A percentile compares a stretch with the other conserved stretches of the same genome.
phyloP scores from a whole-genome alignment of 2,797 vertebrate genomes.

The Danio tinwini region DNA sequence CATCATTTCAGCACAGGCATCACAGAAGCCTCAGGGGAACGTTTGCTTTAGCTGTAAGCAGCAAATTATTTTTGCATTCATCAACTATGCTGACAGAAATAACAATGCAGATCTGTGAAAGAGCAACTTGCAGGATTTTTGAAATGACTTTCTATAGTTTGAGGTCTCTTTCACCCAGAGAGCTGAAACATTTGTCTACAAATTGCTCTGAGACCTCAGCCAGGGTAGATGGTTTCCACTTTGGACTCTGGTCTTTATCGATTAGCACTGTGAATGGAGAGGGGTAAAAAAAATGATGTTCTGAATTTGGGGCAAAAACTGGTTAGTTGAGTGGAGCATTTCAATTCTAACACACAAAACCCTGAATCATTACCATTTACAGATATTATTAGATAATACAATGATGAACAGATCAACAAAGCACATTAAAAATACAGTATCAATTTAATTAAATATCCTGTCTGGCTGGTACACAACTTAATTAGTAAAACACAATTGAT shows the following conservation, averaged over 20 bases:
- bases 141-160: conserved; percentile 64
- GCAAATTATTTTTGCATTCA: conserved; percentile 1
- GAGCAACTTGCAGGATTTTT: neutral
- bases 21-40: conserved; percentile 15
- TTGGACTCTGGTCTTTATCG: conserved; percentile 84
- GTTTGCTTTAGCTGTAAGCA: neutral
- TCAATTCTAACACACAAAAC: neutral
- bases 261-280: conserved; percentile 78
- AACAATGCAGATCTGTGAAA: conserved; percentile 5
- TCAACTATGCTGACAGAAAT: conserved; percentile 25
- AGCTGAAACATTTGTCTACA: conserved; percentile 79
- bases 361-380: neutral
- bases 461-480: too few species aligned
- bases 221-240: conserved; percentile 81
- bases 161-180: conserved; percentile 80
- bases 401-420: neutral
- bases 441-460: too few species aligned
- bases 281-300: neutral
- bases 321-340: neutral
- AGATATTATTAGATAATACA: neutral
- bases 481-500: too few species aligned
- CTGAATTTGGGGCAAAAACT: neutral
- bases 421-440: neutral
- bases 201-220: conserved; percentile 80
- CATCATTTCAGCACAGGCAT: conserved; percentile 17